phyloP scores from a whole-genome alignment of 2,113 vertebrate genomes.

The Irena cyanogastra region DNA sequence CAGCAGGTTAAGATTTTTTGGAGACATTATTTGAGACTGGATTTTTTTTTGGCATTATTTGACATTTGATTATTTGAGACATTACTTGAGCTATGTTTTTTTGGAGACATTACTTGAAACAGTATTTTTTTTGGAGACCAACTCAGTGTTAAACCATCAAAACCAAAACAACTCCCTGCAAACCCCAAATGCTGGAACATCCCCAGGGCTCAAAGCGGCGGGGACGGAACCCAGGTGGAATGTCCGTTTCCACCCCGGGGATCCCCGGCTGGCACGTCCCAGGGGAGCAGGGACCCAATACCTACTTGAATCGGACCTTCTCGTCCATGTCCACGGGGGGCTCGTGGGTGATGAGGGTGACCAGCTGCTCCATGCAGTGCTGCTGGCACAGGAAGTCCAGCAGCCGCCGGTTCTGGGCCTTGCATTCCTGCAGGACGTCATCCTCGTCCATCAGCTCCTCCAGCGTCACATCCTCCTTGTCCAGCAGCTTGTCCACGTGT shows the following conservation, averaged over 20 bases:
- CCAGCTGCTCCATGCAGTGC: conserved; percentile 92
- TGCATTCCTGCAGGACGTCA: conserved; percentile 94
- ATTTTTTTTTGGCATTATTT: not conserved
- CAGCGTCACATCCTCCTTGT: conserved; percentile 90
- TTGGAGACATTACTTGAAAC: not conserved
- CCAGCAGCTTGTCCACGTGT: conserved; percentile 94
- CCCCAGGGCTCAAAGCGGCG: fast-evolving
- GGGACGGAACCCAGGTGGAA: fast-evolving
- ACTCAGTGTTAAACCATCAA: not conserved
- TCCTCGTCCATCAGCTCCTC: conserved; percentile 95
- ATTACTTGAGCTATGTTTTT: not conserved
- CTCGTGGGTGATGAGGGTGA: conserved; percentile 89
- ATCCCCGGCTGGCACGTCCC: not conserved
- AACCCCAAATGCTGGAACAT: fast-evolving
- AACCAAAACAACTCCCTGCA: not conserved
- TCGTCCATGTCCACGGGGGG: conserved; percentile 90
- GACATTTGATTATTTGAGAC: not conserved
- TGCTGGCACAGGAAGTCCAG: conserved; percentile 92
- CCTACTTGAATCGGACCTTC: conserved; percentile 96
- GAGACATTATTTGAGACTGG: not conserved
- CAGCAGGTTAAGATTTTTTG: too few species aligned
- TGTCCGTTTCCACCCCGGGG: fast-evolving
- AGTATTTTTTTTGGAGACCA: not conserved
- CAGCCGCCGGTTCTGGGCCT: conserved; percentile 92
- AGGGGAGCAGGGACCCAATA: not conserved